phyloP scores from a whole-genome alignment of 1,140 invertebrate species.

The Magallana angulata region DNA sequence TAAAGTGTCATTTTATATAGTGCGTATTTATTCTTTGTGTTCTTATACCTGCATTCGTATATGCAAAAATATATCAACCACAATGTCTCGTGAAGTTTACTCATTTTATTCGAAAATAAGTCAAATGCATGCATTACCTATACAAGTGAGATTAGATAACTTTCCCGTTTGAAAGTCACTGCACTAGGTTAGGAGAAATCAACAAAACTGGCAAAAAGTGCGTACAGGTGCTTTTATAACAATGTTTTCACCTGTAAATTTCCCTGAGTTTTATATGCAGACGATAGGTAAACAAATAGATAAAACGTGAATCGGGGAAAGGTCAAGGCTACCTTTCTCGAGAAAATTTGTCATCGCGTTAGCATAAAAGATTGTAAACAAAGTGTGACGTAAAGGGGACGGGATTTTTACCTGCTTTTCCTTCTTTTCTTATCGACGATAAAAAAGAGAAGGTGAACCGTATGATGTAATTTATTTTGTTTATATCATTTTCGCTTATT shows the following conservation, averaged over 20 bases:
- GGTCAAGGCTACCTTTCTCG: not conserved
- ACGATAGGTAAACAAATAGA: constrained; percentile 2
- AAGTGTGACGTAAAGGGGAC: not conserved
- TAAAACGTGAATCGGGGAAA: not conserved
- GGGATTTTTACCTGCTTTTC: not conserved
- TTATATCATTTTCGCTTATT: not conserved
- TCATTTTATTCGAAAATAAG: no score
- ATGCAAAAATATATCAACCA: no score
- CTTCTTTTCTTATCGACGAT: not conserved
- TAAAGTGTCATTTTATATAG: no score
- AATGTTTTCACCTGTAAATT: not conserved
- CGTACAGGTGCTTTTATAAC: no score
- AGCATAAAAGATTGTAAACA: constrained; percentile 17
- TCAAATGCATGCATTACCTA: no score
- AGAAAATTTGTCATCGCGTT: constrained; percentile 21
- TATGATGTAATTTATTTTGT: constrained; percentile 5
- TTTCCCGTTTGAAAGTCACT: no score
- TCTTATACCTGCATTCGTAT: no score
- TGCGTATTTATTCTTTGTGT: no score
- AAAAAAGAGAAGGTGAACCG: not conserved
- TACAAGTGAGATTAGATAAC: no score
- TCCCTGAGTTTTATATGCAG: not conserved
- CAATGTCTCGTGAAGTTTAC: no score
- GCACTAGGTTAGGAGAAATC: no score
- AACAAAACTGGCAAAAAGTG: no score